Percentiles rank a stretch among this genome's conserved stretches.
phyloP scores from a whole-genome alignment of 1,140 invertebrate species.

The Pachypsylla venusta region DNA sequence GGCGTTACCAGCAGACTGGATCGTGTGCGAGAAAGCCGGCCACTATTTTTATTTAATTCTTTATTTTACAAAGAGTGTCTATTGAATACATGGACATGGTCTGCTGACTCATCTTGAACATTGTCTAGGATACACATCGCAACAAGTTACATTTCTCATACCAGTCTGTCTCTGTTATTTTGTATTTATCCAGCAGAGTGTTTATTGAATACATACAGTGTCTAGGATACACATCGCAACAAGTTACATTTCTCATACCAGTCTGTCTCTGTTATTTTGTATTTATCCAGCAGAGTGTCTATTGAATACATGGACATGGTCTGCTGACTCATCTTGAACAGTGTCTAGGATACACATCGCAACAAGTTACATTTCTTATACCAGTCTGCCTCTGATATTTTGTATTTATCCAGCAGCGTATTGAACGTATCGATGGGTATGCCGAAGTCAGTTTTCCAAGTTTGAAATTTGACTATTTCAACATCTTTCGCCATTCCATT shows the following conservation, averaged over 20 bases:
- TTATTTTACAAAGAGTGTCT: no score
- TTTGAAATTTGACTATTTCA: neutral
- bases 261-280: neutral
- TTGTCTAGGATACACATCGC: no score
- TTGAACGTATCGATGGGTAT: neutral
- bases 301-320: no score
- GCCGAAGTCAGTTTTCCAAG: neutral
- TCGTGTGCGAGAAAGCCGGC: no score
- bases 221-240: no score
- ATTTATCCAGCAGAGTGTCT: neutral
- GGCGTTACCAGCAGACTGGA: no score
- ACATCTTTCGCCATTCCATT: neutral
- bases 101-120: constrained; percentile 26
- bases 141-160: constrained; percentile 4
- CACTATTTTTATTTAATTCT: no score
- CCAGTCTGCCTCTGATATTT: neutral
- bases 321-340: constrained; percentile 26
- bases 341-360: no score
- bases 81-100: no score
- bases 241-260: constrained; percentile 5
- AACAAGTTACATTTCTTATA: constrained; percentile 7
- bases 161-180: neutral
- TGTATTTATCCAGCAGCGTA: neutral
- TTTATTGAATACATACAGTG: no score
- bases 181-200: neutral